These are phyloP conservation scores for Onychomys torridus DNA, from an alignment of 2,797 vertebrate genomes.

Conservation along the genomic window DNA sequence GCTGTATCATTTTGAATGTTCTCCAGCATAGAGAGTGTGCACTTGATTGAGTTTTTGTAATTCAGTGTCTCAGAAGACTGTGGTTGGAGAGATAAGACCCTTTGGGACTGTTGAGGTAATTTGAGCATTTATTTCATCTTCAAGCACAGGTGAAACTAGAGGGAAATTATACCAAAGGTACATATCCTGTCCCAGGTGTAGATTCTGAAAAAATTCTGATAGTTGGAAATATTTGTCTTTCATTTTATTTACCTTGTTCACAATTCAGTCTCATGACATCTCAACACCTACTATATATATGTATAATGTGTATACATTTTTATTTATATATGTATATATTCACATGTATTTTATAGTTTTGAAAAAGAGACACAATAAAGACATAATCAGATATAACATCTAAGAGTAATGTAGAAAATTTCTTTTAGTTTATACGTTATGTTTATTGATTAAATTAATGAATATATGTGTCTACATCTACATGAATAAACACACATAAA, in stretches of 20 bases:
- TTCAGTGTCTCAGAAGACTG: neutral
- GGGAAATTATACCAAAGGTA: neutral
- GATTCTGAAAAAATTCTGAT: neutral
- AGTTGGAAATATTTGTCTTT: neutral
- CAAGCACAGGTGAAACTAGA: neutral
- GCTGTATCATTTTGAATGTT: neutral
- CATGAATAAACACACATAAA: neutral
- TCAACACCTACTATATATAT: neutral
- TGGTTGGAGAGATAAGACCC: neutral
- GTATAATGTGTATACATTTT: neutral
- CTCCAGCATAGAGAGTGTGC: neutral
- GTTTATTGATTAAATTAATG: conserved; percentile 12
- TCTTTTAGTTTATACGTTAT: neutral
- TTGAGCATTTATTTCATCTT: conserved; percentile 5
- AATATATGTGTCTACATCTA: neutral
- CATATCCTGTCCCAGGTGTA: neutral
- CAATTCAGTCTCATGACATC: neutral
- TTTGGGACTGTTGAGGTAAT: conserved; percentile 47
- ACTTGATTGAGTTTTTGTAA: neutral
- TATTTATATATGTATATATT: neutral
- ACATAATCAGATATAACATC: neutral
- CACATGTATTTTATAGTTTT: neutral
- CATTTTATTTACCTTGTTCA: neutral
- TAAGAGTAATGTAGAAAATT: neutral
- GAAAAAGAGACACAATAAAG: neutral